Percentiles rank a stretch among this genome's conserved stretches.
These are phyloP conservation scores for Smittia aterrima DNA, from an alignment of 2,888 invertebrate species.

Conservation along the genomic window DNA sequence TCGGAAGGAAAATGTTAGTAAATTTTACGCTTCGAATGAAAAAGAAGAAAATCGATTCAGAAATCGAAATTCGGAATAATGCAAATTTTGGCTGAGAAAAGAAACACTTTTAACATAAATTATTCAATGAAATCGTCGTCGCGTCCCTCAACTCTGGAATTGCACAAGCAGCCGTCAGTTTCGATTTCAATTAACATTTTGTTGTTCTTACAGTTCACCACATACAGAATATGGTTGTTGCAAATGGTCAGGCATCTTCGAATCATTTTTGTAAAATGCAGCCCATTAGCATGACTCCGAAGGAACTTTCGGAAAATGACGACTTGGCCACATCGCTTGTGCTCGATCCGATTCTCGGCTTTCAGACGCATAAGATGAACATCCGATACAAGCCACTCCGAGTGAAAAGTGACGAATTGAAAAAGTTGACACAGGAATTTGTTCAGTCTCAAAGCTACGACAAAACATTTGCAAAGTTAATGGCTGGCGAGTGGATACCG, in stretches of 20 bases:
- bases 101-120: neutral
- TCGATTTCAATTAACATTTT: neutral
- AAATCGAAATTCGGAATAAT: neutral
- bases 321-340: conserved; percentile 94
- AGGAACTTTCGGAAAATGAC: conserved; percentile 95
- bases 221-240: conserved; percentile 11
- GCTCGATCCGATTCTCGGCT: conserved; percentile 92
- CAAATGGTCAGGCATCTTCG: neutral
- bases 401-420: conserved; percentile 77
- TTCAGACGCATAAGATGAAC: conserved; percentile 96
- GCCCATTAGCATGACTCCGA: conserved; percentile 83
- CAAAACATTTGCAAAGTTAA: conserved; percentile 75
- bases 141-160: too few species aligned
- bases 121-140: too few species aligned
- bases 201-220: conserved; percentile 2
- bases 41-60: neutral
- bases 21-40: neutral
- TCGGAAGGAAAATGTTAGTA: neutral
- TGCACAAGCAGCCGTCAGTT: neutral
- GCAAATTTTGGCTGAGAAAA: neutral
- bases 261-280: conserved; percentile 63
- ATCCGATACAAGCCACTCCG: conserved; percentile 83
- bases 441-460: conserved; percentile 86
- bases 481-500: conserved; percentile 82
- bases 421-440: conserved; percentile 81